Conservation (phyloP, 2,797 vertebrate species). For the Manis pentadactyla region DNA sequence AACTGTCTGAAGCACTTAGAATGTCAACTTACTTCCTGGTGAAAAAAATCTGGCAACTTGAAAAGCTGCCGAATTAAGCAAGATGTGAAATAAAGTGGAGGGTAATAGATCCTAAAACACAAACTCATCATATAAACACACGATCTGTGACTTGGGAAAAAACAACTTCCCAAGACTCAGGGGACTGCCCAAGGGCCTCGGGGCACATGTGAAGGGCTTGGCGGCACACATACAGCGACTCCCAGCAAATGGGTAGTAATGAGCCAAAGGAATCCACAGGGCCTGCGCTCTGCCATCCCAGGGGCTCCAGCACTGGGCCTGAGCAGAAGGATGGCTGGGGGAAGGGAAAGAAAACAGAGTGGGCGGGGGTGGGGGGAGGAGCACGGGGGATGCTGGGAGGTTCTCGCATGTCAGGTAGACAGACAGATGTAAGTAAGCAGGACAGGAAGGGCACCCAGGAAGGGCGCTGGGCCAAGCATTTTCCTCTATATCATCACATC, state of each 20-base stretch:
- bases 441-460: neutral
- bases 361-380: rapidly evolving
- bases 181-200: neutral
- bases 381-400: neutral
- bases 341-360: neutral
- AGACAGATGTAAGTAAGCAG: neutral
- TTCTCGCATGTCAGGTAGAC: neutral
- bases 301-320: neutral
- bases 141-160: neutral
- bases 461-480: rapidly evolving
- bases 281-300: rapidly evolving
- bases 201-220: neutral
- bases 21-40: neutral
- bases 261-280: neutral
- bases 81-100: neutral
- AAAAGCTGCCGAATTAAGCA: neutral
- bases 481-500: neutral
- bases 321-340: neutral
- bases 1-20: neutral
- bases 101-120: neutral
- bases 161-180: neutral
- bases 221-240: neutral
- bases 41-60: neutral
- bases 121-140: neutral
- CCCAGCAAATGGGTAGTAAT: rapidly evolving